These are phyloP conservation scores for Dipus sagitta DNA, from an alignment of 2,797 vertebrate genomes.

Conservation along the genomic window DNA sequence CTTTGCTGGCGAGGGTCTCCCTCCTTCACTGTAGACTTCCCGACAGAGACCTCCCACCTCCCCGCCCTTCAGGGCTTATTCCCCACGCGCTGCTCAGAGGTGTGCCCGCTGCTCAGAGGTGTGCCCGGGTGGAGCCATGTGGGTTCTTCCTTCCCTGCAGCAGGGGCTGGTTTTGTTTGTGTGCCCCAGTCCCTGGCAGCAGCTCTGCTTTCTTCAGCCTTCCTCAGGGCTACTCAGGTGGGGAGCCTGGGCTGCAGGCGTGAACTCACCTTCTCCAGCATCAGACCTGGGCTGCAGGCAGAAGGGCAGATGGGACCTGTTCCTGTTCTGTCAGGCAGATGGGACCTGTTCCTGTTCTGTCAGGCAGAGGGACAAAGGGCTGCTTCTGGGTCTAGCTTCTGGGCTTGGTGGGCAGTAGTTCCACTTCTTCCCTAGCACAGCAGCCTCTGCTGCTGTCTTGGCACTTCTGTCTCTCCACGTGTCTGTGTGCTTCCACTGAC, in stretches of 20 bases:
- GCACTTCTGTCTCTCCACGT: too few relatives aligned
- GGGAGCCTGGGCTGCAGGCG: too few relatives aligned
- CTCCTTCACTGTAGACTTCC: too few relatives aligned
- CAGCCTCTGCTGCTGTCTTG: too few relatives aligned
- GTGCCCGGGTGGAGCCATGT: accelerated
- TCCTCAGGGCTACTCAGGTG: not conserved
- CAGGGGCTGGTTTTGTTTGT: not conserved
- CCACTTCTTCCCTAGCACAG: too few relatives aligned
- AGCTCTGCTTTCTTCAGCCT: too few relatives aligned
- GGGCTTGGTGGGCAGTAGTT: not conserved
- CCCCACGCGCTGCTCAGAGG: too few relatives aligned
- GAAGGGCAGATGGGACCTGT: not conserved
- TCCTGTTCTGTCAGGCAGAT: not conserved
- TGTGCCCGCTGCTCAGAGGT: too few relatives aligned
- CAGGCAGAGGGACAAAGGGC: too few relatives aligned
- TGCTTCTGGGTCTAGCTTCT: not conserved
- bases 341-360: not conserved
- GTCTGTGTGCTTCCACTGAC: too few relatives aligned
- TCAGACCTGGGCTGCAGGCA: not conserved
- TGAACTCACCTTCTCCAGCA: not conserved
- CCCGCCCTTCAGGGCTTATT: not conserved
- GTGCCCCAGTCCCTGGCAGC: too few relatives aligned
- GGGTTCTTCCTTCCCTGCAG: not conserved
- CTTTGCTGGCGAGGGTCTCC: not conserved
- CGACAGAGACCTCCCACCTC: too few relatives aligned